Conservation (phyloP, 2,113 vertebrate genomes). For the Saguinus imperator region DNA sequence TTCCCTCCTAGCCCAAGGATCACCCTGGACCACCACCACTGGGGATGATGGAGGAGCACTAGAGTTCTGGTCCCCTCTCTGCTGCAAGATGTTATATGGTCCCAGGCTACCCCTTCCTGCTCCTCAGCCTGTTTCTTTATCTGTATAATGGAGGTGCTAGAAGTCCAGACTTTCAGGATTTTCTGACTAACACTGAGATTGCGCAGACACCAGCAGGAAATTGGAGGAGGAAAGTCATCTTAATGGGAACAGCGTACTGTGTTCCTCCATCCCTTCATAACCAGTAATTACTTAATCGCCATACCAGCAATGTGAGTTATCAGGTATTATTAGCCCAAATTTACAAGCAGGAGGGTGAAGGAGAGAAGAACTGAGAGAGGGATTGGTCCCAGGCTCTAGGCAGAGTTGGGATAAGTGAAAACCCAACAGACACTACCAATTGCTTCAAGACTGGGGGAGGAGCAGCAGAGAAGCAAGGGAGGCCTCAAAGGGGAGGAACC, state of each 20-base stretch:
- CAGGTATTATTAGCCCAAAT: conserved; percentile 57
- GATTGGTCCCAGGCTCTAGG: conserved; percentile 61
- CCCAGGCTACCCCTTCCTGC: neutral
- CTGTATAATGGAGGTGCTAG: neutral
- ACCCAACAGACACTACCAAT: conserved; percentile 46
- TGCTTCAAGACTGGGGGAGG: conserved; percentile 19
- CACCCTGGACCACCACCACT: accelerated
- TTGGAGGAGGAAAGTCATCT: neutral
- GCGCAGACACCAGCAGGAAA: neutral
- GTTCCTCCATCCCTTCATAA: conserved; percentile 49
- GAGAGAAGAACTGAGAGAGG: neutral
- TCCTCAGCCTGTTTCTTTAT: neutral
- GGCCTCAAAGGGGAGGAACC: neutral
- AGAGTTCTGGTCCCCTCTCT: neutral
- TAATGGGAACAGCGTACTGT: neutral
- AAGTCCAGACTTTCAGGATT: neutral
- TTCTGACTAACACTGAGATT: neutral
- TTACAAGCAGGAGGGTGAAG: conserved; percentile 54
- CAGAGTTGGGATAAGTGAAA: conserved; percentile 57
- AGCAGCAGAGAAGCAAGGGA: neutral
- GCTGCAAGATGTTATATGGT: accelerated
- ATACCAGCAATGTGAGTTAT: conserved; percentile 44
- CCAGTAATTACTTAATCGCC: conserved; percentile 70
- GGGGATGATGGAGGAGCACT: neutral
- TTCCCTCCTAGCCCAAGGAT: neutral